A percentile compares a stretch with the other conserved stretches of the same genome.
These are phyloP conservation scores for Marmota flaviventris DNA, from an alignment of 2,113 vertebrate genomes.

Conservation along the genomic window DNA sequence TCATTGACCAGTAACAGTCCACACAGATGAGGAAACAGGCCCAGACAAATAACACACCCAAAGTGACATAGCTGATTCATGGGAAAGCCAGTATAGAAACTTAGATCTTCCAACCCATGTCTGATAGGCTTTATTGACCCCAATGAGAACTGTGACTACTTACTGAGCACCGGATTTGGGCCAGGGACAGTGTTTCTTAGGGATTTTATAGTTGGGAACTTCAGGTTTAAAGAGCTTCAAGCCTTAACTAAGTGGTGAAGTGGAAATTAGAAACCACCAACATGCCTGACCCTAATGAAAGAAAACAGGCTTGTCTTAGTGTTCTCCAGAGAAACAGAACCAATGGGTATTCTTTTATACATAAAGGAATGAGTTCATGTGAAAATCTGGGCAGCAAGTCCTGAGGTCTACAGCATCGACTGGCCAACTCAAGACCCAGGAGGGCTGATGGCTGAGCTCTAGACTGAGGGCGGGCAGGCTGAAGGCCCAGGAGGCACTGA, in stretches of 20 bases:
- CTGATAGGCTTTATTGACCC: neutral
- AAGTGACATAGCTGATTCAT: neutral
- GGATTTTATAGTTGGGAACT: neutral
- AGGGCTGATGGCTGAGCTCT: neutral
- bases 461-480: neutral
- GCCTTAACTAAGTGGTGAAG: neutral
- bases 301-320: neutral
- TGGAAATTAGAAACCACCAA: neutral
- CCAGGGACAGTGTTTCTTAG: neutral
- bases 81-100: neutral
- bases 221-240: neutral
- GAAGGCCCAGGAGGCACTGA: neutral
- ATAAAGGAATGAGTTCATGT: neutral
- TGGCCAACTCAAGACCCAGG: neutral
- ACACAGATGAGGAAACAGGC: neutral
- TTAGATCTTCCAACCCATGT: neutral
- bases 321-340: no score
- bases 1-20: neutral
- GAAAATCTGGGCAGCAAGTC: neutral
- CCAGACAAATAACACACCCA: neutral
- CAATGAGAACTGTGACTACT: conserved; percentile 2
- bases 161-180: neutral
- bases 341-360: no score
- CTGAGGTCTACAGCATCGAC: neutral
- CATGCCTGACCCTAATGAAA: conserved; percentile 15